These are phyloP conservation scores for Gobiocypris rarus DNA, from an alignment of 2,113 vertebrate genomes.

Conservation along the genomic window DNA sequence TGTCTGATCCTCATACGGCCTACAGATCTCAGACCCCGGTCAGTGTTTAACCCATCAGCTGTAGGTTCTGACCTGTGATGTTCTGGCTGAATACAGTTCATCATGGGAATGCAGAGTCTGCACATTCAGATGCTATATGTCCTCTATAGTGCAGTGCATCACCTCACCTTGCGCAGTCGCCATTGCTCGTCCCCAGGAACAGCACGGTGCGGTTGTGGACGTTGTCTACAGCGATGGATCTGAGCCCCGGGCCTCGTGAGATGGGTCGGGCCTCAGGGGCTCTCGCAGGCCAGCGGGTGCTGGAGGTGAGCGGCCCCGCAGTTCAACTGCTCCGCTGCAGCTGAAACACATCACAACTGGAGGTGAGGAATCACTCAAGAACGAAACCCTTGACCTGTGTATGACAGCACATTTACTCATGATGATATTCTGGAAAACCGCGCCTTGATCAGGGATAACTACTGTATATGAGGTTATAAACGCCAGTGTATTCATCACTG, in stretches of 20 bases:
- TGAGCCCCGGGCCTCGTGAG: constrained; percentile 82
- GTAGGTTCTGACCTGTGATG: too few relatives aligned
- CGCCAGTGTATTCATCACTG: too few relatives aligned
- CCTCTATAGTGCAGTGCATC: not conserved
- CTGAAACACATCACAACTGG: constrained; percentile 64
- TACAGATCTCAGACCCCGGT: not conserved
- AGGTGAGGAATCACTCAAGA: too few relatives aligned
- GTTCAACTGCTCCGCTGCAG: constrained; percentile 92
- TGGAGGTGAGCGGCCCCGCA: constrained; percentile 94
- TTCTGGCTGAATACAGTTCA: too few relatives aligned
- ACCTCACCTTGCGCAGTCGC: constrained; percentile 89
- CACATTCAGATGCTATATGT: too few relatives aligned
- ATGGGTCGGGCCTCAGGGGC: constrained; percentile 83
- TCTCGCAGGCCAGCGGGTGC: constrained; percentile 88
- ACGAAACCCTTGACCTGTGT: too few relatives aligned
- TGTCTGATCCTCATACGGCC: not conserved
- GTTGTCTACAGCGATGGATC: constrained; percentile 85
- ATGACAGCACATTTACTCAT: too few relatives aligned
- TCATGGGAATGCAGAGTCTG: too few relatives aligned
- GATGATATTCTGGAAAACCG: too few relatives aligned
- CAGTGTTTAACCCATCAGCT: too few relatives aligned
- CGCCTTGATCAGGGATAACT: too few relatives aligned
- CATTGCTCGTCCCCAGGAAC: constrained; percentile 89
- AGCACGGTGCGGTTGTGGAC: constrained; percentile 87
- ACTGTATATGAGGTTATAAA: too few relatives aligned